Conservation (phyloP, 2,888 invertebrate species). For the Ophioninae sp. region DNA sequence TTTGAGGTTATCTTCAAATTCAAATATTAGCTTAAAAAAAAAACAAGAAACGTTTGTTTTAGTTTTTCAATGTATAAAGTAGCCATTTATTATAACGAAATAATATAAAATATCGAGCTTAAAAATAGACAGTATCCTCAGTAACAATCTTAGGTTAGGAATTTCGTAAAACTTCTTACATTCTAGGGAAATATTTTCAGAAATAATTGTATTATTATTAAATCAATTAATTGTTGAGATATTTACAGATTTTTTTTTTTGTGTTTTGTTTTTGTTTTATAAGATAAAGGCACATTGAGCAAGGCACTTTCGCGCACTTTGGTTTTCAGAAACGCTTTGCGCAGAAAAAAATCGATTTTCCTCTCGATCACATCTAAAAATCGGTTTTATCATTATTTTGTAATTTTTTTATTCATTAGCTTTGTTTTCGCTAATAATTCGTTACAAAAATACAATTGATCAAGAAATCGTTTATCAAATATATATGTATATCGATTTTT, state of each 20-base stretch:
- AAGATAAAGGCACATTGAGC: conserved; percentile 40
- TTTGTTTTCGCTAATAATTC: neutral
- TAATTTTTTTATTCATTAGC: neutral
- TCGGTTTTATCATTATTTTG: neutral
- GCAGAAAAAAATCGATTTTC: neutral
- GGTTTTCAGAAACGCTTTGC: conserved; percentile 23
- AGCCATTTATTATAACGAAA: conserved; percentile 55
- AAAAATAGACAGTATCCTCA: conserved; percentile 46
- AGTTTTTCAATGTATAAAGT: conserved; percentile 17
- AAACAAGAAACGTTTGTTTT: neutral
- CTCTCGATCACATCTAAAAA: neutral
- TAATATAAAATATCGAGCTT: conserved; percentile 40
- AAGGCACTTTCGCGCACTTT: conserved; percentile 35
- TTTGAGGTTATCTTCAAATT: no score
- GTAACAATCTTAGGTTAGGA: conserved; percentile 58
- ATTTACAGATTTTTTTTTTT: conserved; percentile 21
- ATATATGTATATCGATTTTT: no score
- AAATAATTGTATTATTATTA: conserved; percentile 1
- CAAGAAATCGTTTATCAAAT: neutral
- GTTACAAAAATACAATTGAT: neutral
- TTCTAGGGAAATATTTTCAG: conserved; percentile 10
- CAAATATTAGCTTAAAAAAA: neutral
- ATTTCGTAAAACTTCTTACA: conserved; percentile 13
- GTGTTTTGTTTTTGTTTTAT: neutral
- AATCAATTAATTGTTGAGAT: conserved; percentile 17